Evolutionary conservation across 1,140 invertebrate species (phyloP), one percentile per base, ranked within the genome.

Genomic region (Brachionus rubens): DNA sequence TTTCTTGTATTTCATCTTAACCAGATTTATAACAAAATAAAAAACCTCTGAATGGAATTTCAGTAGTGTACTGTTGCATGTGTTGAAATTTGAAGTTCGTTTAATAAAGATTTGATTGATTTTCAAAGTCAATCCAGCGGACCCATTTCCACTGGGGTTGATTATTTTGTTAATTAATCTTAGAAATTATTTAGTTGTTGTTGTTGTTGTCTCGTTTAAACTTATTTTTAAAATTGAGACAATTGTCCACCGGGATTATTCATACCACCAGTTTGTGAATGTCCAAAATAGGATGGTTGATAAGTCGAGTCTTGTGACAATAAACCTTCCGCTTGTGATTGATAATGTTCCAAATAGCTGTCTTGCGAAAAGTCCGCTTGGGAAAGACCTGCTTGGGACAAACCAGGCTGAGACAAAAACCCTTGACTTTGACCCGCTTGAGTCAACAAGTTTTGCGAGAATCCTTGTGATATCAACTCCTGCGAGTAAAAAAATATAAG

Each of bases 11-110:
- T 43, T 43, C 21, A 65, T 65, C 59, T 65, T 65, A 65, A 41
- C 59, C 59, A 65, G 59, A 65, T 65, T 65, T 65, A 59, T 65
- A 65, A 65, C 36, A 65, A 65, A 65, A 65, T 65, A 65, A 65
- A 65, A 65, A 65, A 65, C 36, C 54, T 21, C 16, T 59, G 19
- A 33, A n/a, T n/a, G n/a, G n/a, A n/a, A n/a, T n/a, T n/a, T n/a
- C n/a, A n/a, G n/a, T n/a, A n/a, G n/a, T n/a, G n/a, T n/a, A n/a
- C n/a, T n/a, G n/a, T n/a, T n/a, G n/a, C n/a, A n/a, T n/a, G n/a
- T n/a, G n/a, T n/a, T n/a, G n/a, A n/a, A n/a, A n/a, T n/a, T n/a
- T n/a, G n/a, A n/a, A n/a, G n/a, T n/a, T n/a, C n/a, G n/a, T n/a
- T n/a, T n/a, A n/a, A n/a, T n/a, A n/a, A n/a, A n/a, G n/a, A n/a